Percentiles rank a stretch among this genome's conserved stretches.
Conservation (phyloP, 92 coral and sea anemone species). For the Parazoanthus darwini region DNA sequence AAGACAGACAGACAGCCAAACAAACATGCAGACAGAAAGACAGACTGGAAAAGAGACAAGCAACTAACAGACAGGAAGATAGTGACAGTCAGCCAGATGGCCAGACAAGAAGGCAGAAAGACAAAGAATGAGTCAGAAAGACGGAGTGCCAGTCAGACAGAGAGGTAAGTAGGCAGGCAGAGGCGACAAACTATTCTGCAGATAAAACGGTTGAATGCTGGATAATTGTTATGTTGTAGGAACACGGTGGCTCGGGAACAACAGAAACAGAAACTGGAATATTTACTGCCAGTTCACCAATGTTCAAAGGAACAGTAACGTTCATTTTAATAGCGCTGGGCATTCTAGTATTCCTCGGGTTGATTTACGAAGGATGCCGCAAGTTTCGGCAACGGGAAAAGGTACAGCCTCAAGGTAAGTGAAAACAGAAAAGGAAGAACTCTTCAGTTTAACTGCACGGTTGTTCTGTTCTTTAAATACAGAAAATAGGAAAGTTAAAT, state of each 20-base stretch:
- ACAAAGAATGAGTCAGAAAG: background rate
- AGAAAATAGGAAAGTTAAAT: too few species aligned
- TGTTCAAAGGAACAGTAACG: background rate
- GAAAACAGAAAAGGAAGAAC: background rate
- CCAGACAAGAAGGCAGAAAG: background rate
- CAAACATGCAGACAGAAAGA: background rate
- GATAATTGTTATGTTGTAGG: slow-evolving; percentile 3
- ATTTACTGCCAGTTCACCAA: slow-evolving; percentile 4
- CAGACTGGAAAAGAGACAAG: background rate
- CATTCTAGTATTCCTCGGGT: slow-evolving; percentile 16
- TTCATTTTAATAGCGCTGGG: background rate
- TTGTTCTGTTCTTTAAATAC: too few species aligned
- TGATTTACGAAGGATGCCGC: slow-evolving; percentile 14
- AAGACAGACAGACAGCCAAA: background rate
- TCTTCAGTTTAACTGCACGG: background rate
- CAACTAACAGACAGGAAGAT: background rate
- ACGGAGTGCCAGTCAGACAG: background rate
- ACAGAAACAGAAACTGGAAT: slow-evolving; percentile 17
- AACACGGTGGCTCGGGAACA: slow-evolving; percentile 2
- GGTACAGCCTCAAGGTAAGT: slow-evolving; percentile 23
- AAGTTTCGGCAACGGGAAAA: background rate
- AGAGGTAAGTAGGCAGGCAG: too few species aligned
- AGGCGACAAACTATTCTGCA: background rate
- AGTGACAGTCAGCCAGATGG: background rate
- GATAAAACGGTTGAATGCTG: background rate